phyloP scores from a whole-genome alignment of 1,140 invertebrate genomes.

The Drosophila takahashii region DNA sequence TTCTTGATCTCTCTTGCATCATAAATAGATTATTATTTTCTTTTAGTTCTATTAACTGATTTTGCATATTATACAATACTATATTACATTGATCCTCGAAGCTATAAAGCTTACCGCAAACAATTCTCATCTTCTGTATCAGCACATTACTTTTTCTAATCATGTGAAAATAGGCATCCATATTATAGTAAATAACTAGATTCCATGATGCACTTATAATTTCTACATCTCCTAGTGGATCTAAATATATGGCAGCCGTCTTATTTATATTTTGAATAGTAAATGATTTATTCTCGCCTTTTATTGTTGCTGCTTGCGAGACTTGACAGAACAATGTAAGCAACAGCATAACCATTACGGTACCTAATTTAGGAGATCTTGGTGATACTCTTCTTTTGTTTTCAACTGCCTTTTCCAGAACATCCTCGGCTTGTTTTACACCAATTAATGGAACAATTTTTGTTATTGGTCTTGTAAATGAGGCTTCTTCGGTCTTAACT shows the following conservation, averaged over 20 bases:
- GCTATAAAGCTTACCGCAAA: neutral
- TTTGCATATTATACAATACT: slow-evolving; percentile 8
- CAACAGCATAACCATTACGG: neutral
- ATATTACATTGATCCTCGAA: neutral
- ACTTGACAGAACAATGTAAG: neutral
- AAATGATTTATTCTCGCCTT: too few species aligned
- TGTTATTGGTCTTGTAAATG: neutral
- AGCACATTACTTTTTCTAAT: neutral
- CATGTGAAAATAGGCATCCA: slow-evolving; percentile 7
- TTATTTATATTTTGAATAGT: neutral
- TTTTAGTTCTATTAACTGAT: neutral
- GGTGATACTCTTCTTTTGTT: neutral
- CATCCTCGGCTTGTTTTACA: too few species aligned
- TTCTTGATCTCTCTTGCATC: neutral
- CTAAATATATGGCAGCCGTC: slow-evolving; percentile 3
- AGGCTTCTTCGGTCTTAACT: neutral
- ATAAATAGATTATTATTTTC: slow-evolving; percentile 1
- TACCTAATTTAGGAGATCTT: neutral
- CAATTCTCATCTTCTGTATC: neutral
- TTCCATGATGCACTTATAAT: slow-evolving; percentile 11
- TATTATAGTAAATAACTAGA: neutral
- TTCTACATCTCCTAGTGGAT: slow-evolving; percentile 14
- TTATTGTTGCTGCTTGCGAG: neutral
- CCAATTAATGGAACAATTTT: neutral
- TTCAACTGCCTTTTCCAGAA: neutral